Evolutionary conservation across 92 coral and sea anemone species (phyloP), one percentile per base, ranked within the genome.

Genomic region (Parazoanthus atlanticus): DNA sequence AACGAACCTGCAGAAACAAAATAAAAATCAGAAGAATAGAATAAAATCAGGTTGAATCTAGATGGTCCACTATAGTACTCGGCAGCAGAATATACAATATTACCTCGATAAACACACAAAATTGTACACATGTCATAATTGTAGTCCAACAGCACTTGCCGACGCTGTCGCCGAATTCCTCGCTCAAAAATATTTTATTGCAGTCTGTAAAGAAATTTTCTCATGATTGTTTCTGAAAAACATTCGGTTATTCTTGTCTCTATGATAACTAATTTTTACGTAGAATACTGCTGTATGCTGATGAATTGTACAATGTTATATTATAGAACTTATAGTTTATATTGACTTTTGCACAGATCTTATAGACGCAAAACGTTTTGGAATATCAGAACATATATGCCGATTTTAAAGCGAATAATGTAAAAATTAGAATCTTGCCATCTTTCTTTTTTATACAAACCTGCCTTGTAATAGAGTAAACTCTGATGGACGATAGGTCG

Each of bases 381-480:
- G 56, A 65, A 64, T 23, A 40, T 82, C 43, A 17, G 65, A 66
- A n/a, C 34, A 29, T 46, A 31, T n/a, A 66, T 83, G 28, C 58
- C 78, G 76, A 69, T 23, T 49, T 16, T 79, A 15, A 52, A 79
- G 58, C 40, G n/a, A 30, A 54, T 79, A 49, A 30, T 69, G 56
- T 69, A 66, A 64, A 43, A 41, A 82, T 21, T 54, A 82, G 23
- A 69, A 83, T 3, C 25, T 83, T 71, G 58, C 36, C 66, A 46
- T 46, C 12, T 46, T 46, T 47, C 40, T 46, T 69, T 31, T 11
- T 26, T 28, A 69, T 83, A 83, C 86, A 69, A 83, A 83, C 86
- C 86, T 83, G 78, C 32, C 40, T 67, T 28, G 31, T 78, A 83
- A 83, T 69, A 34, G 41, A 30, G 13, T 6, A 83, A 40, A 83